Base-by-base conservation (phyloP, 2,113 vertebrate genomes). In the Gasterosteus nipponicus region DNA sequence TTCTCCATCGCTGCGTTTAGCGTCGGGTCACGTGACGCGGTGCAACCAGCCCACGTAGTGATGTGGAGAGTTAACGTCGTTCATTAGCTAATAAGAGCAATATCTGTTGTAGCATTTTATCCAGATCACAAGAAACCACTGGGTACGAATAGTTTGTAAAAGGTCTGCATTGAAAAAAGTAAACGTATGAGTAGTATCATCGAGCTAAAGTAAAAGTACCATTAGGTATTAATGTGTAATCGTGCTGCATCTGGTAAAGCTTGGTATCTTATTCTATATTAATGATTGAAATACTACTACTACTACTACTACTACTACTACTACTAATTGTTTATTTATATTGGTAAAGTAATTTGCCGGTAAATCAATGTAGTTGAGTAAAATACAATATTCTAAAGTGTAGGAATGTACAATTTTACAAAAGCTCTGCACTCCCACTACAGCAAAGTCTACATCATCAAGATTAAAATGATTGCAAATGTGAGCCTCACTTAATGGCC, bases 1-100 rank as follows among this genome's bases (percentile, higher is more conserved):
- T 73, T 85, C 87, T 86, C 88, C 91, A 93, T 93, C 85, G 77
- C 86, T 88, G 85, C 64, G 3, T 10, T 66, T 73, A 39, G 60
- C 58, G 83, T 61, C 65, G 33, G 1, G 85, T 91, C 91, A 93
- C 89, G 14, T 92, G 91, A 92, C 81, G 1, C 39, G 3, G 10
- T 7, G 64, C 26, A 1, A 33, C 73, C 83, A 46, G 75, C 69
- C 73, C 79, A 33, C 35, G 69, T 0, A 10, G 19, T 16, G 73
- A 67, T 49, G 60, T 62, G 47, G 22, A n/a, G 53, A 57, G 12
- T 8, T 1, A 56, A 39, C 56, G n/a, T 47, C 56, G 59, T 81
- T 57, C 77, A 42, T 33, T 57, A 51, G 26, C 73, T 62, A 63
- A 44, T 62, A 75, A 56, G n/a, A 71, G 59, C 39, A 62, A 58